These are phyloP conservation scores for Drosophila tsacasi DNA, from an alignment of 1,140 invertebrate genomes.

Conservation along the genomic window DNA sequence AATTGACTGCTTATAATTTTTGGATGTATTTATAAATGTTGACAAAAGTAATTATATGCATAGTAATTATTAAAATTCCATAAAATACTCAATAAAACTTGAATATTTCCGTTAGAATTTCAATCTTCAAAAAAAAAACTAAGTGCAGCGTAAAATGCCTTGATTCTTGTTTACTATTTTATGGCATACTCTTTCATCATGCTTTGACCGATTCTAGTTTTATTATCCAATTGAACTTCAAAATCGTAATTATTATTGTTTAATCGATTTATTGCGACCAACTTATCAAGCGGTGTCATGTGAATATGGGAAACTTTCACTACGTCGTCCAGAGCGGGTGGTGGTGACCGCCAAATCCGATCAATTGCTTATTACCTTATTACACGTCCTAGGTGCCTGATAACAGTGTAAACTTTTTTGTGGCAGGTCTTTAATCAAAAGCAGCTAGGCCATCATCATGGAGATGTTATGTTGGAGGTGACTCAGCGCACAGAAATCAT, in stretches of 20 bases:
- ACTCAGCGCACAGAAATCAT: conserved; percentile 7
- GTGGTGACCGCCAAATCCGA: conserved; percentile 37
- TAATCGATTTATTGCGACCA: not conserved
- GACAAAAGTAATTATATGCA: not conserved
- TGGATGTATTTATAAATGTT: not conserved
- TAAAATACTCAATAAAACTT: not conserved
- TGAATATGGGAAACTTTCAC: conserved; percentile 52
- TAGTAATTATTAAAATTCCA: not conserved
- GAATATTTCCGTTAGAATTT: not conserved
- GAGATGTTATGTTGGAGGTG: conserved; percentile 14
- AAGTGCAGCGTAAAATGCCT: not conserved
- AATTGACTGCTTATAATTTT: not conserved
- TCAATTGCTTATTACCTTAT: conserved; percentile 63
- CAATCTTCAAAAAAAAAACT: too few species aligned
- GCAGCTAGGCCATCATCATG: conserved; percentile 5
- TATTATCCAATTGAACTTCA: not conserved
- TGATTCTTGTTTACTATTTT: not conserved
- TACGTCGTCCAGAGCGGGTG: not conserved
- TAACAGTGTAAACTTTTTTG: conserved; percentile 37
- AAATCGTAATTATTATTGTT: conserved; percentile 7
- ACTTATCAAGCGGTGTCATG: conserved; percentile 19
- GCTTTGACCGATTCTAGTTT: not conserved
- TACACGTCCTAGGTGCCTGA: conserved; percentile 71
- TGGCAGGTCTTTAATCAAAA: conserved; percentile 13
- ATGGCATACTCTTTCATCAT: not conserved